phyloP scores from a whole-genome alignment of 2,888 invertebrate species.

The Idaea biselata region DNA sequence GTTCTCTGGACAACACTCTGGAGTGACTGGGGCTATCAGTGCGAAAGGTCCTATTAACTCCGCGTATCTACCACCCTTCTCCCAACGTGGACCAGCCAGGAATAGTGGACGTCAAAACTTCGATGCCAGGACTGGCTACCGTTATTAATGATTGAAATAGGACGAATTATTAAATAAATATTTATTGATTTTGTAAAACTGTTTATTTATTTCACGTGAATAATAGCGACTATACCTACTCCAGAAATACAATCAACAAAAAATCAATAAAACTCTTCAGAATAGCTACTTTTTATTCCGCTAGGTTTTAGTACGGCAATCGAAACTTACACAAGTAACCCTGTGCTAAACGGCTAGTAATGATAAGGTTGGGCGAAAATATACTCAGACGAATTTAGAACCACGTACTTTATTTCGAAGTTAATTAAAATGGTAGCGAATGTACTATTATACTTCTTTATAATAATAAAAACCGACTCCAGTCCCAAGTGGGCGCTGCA shows the following conservation, averaged over 20 bases:
- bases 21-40: conserved; percentile 8
- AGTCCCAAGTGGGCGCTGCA: too few species aligned
- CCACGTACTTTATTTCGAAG: too few species aligned
- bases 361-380: too few species aligned
- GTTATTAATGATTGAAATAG: conserved; percentile 20
- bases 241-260: too few species aligned
- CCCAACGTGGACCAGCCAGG: conserved; percentile 17
- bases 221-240: background rate
- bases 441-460: too few species aligned
- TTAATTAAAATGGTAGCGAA: too few species aligned
- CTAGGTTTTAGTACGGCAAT: background rate
- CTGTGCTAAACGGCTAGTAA: too few species aligned
- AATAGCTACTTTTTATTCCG: background rate
- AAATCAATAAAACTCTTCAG: too few species aligned
- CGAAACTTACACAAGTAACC: too few species aligned
- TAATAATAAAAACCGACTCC: too few species aligned
- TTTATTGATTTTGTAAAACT: conserved; percentile 18
- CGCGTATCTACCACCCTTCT: conserved; percentile 52
- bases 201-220: background rate
- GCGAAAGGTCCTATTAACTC: conserved; percentile 33
- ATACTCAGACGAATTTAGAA: too few species aligned
- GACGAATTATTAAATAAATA: conserved; percentile 28
- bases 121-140: conserved; percentile 50
- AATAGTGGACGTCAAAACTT: conserved; percentile 39
- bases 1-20: conserved; percentile 5